Conservation (phyloP, 2,797 vertebrate genomes). For the Orestias chungarensis region DNA sequence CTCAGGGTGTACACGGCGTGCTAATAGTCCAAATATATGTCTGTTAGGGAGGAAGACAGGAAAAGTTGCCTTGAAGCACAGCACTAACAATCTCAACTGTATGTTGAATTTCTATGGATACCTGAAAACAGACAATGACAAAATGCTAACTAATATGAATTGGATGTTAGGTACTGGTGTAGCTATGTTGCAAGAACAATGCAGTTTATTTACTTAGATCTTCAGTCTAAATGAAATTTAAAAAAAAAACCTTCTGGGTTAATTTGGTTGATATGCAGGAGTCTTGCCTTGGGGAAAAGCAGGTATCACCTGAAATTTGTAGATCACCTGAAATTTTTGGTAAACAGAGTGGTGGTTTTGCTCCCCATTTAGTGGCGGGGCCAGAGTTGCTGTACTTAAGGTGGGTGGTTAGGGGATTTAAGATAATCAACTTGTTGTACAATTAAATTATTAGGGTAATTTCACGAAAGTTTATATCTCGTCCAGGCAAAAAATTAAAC, state of each 20-base stretch:
- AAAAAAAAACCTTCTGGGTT: conserved; percentile 42
- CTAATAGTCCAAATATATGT: conserved; percentile 31
- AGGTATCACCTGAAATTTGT: conserved; percentile 21
- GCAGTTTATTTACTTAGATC: conserved; percentile 49
- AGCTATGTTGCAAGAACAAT: conserved; percentile 59
- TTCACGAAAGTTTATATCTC: not conserved
- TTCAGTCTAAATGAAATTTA: conserved; percentile 62
- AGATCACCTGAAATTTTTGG: conserved; percentile 18
- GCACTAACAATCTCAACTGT: conserved; percentile 25
- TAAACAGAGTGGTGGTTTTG: not conserved
- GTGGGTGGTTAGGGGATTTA: not conserved
- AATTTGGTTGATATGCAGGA: conserved; percentile 38
- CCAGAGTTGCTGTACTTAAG: not conserved
- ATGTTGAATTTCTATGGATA: conserved; percentile 23
- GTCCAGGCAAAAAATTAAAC: not conserved
- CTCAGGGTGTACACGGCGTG: conserved; percentile 32
- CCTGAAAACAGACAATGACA: conserved; percentile 33
- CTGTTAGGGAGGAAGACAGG: conserved; percentile 16
- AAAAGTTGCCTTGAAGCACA: conserved; percentile 17
- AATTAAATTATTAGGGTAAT: not conserved
- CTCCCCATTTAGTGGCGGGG: not conserved
- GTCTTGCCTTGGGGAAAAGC: conserved; percentile 25
- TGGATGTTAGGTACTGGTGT: too few relatives aligned
- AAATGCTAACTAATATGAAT: too few relatives aligned
- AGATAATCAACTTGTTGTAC: not conserved